phyloP scores from a whole-genome alignment of 2,797 vertebrate species.

The Apogon talboti region DNA sequence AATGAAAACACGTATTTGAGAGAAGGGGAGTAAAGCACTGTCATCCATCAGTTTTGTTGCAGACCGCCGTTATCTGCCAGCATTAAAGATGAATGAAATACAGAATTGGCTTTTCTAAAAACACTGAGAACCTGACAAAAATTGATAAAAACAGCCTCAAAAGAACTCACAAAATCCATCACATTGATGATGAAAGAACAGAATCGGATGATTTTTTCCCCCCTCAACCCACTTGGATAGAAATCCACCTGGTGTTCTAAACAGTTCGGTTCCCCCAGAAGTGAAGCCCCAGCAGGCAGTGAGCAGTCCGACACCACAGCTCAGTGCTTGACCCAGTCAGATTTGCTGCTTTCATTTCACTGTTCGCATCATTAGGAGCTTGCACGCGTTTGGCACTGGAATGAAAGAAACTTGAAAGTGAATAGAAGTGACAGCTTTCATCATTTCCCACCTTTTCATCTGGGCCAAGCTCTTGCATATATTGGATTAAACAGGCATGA shows the following conservation, averaged over 20 bases:
- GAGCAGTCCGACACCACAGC: conserved; percentile 57
- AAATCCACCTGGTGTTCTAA: conserved; percentile 38
- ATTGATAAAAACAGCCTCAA: conserved; percentile 15
- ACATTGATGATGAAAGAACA: conserved; percentile 35
- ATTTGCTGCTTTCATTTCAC: conserved; percentile 77
- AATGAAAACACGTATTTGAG: conserved; percentile 35
- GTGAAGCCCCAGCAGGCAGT: conserved; percentile 53
- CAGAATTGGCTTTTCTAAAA: conserved; percentile 38
- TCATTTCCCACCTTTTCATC: conserved; percentile 76
- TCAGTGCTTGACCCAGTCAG: conserved; percentile 62
- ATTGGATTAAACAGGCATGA: conserved; percentile 67
- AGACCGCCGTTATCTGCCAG: conserved; percentile 34
- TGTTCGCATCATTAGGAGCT: conserved; percentile 68
- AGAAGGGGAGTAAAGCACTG: conserved; percentile 32
- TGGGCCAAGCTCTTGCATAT: conserved; percentile 59
- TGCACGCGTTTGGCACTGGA: conserved; percentile 65
- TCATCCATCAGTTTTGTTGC: conserved; percentile 38
- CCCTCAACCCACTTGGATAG: conserved; percentile 33
- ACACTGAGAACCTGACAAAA: conserved; percentile 36
- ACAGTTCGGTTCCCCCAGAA: conserved; percentile 39
- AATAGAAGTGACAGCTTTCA: conserved; percentile 73
- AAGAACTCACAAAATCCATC: conserved; percentile 19
- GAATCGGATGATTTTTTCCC: conserved; percentile 43
- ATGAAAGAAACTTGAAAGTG: conserved; percentile 76
- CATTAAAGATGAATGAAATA: conserved; percentile 38